Base-by-base conservation (phyloP, 2,888 invertebrate species). In the Chrysolina oricalcia region DNA sequence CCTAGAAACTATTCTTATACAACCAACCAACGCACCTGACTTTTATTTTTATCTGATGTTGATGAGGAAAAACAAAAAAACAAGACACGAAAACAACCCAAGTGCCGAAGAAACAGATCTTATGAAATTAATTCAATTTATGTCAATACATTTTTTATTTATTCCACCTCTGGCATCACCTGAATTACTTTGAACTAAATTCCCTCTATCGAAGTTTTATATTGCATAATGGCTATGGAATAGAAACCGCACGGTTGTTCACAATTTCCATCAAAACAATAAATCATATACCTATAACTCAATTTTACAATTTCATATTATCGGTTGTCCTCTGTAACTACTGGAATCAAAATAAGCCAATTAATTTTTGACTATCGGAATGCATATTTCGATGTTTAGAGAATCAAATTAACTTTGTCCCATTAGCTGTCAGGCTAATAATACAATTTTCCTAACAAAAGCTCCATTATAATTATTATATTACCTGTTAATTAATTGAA, bases 351-450 rank as follows among this genome's bases (percentile, higher is more conserved):
- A 53, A 53, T 53, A 53, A 53, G 53, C 53, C 53, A 53, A 53
- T 53, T 53, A 53, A 53, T 53, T 53, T 53, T 53, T 53, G 53
- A 59, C 59, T 59, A 27, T n/a, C 59, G 15, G 23, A 59, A 67
- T 67, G 43, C 23, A 67, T 67, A 67, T 67, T 59, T 59, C 27
- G 23, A 63, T 67, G 59, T 70, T 70, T 63, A 62, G 19, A 73
- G 62, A 68, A 48, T 63, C 63, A 68, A 70, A 73, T 76, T 76
- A 73, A 71, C 67, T 71, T 73, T 19, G 69, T 19, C 43, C 72
- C 72, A 76, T 74, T 74, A 76, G 65, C 76, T 72, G 72, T 69
- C 67, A 76, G 67, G 69, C 56, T 56, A 66, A 69, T 76, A 72
- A 76, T 70, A 73, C 46, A 76, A 74, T 76, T 72, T 76, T 69